Conservation (phyloP, 2,113 vertebrate species). For the Ptilonorhynchus violaceus region DNA sequence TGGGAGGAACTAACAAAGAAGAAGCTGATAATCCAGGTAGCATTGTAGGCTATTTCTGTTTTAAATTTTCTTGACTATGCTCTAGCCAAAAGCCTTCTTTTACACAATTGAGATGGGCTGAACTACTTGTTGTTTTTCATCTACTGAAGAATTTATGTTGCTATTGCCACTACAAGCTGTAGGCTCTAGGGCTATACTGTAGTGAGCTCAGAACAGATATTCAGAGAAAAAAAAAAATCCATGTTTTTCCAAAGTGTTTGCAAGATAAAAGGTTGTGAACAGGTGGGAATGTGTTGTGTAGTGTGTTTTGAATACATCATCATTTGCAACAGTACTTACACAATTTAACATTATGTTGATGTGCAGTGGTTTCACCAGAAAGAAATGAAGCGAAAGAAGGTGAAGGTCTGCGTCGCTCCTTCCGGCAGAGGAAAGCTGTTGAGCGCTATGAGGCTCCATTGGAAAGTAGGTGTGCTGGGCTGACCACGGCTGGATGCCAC, state of each 20-base stretch:
- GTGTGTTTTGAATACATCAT: neutral
- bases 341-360: neutral
- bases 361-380: constrained; percentile 65
- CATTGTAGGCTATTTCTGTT: constrained; percentile 39
- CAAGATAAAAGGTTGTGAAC: too few species aligned
- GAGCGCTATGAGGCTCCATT: constrained; percentile 85
- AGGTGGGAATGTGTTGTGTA: neutral
- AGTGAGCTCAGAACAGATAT: neutral
- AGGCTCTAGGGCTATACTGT: neutral
- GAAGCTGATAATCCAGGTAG: neutral
- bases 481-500: neutral
- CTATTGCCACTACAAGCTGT: neutral
- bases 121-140: neutral
- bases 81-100: neutral
- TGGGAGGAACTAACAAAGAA: neutral
- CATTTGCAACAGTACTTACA: neutral
- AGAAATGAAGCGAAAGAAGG: constrained; percentile 82
- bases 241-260: neutral
- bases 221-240: neutral
- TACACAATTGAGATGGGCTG: neutral
- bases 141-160: neutral
- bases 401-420: constrained; percentile 84
- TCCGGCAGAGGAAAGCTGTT: constrained; percentile 86
- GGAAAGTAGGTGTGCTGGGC: constrained; percentile 36
- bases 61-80: neutral